A percentile compares a stretch with the other conserved stretches of the same genome.
phyloP scores from a whole-genome alignment of 2,888 invertebrate species.

The Drosophila suboccidentalis region DNA sequence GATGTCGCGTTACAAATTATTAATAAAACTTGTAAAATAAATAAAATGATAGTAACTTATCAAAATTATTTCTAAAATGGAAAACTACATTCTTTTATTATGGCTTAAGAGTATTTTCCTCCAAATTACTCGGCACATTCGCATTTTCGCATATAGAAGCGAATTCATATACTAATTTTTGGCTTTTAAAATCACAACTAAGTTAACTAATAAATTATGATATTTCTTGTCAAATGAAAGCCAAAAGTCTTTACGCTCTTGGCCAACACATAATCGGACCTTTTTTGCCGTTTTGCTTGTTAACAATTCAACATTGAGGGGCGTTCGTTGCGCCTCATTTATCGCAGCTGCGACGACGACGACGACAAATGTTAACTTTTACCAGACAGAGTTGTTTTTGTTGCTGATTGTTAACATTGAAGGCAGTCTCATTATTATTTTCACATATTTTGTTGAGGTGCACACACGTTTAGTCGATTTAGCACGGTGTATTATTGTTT shows the following conservation, averaged over 20 bases:
- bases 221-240: conserved; percentile 2
- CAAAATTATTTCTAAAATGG: too few relatives aligned
- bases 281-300: conserved; percentile 29
- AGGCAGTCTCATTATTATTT: conserved; percentile 50
- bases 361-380: conserved; percentile 60
- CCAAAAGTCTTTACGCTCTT: conserved; percentile 1
- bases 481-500: conserved; percentile 20
- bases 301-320: conserved; percentile 42
- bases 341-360: conserved; percentile 34
- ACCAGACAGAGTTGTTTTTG: conserved; percentile 51
- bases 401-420: conserved; percentile 32
- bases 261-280: conserved; percentile 15
- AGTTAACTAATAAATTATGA: neutral
- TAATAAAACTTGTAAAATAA: too few relatives aligned
- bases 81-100: too few relatives aligned
- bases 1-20: too few relatives aligned
- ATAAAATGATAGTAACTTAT: too few relatives aligned
- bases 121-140: too few relatives aligned
- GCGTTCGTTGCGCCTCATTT: conserved; percentile 64
- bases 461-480: conserved; percentile 70
- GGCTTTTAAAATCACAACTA: too few relatives aligned
- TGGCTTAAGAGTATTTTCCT: too few relatives aligned
- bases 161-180: too few relatives aligned
- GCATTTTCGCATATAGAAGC: too few relatives aligned
- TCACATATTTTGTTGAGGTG: conserved; percentile 66